These are phyloP conservation scores for Laticauda colubrina DNA, from an alignment of 2,113 vertebrate species.

Conservation along the genomic window DNA sequence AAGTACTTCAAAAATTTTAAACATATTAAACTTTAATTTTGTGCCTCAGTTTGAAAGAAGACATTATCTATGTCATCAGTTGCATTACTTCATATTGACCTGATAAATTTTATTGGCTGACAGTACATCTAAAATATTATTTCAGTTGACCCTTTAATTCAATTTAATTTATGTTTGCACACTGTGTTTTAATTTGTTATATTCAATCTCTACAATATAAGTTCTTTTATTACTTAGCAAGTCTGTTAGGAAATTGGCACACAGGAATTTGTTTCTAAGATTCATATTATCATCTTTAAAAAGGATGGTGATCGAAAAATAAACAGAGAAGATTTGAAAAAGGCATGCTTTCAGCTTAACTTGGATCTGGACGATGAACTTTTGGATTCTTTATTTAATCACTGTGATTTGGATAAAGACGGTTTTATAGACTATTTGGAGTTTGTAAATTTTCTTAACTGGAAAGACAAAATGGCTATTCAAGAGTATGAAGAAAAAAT, in stretches of 20 bases:
- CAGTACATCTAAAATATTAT: neutral
- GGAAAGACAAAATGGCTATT: slow-evolving; percentile 81
- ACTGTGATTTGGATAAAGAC: slow-evolving; percentile 81
- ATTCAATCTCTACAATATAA: neutral
- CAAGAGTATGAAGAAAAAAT: slow-evolving; percentile 70
- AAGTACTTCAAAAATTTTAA: neutral
- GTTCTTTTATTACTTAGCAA: neutral
- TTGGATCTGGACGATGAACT: slow-evolving; percentile 70
- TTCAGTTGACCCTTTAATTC: slow-evolving; percentile 18
- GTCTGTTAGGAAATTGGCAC: neutral
- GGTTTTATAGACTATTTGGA: slow-evolving; percentile 81
- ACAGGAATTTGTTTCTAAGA: neutral
- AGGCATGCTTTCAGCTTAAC: slow-evolving; percentile 73
- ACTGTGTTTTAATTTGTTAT: slow-evolving; percentile 26
- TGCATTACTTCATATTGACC: slow-evolving; percentile 26
- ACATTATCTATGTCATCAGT: slow-evolving; percentile 7
- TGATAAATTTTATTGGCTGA: slow-evolving; percentile 5
- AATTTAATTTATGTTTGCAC: slow-evolving; percentile 18
- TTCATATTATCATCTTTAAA: slow-evolving; percentile 19
- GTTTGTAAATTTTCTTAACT: slow-evolving; percentile 87
- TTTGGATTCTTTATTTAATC: slow-evolving; percentile 79
- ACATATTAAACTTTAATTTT: slow-evolving; percentile 3
- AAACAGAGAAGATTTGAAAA: slow-evolving; percentile 74
- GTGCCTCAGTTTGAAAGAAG: slow-evolving; percentile 24
- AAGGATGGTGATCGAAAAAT: slow-evolving; percentile 82